These are phyloP conservation scores for Lagorchestes hirsutus DNA, from an alignment of 2,797 vertebrate species.

Conservation along the genomic window DNA sequence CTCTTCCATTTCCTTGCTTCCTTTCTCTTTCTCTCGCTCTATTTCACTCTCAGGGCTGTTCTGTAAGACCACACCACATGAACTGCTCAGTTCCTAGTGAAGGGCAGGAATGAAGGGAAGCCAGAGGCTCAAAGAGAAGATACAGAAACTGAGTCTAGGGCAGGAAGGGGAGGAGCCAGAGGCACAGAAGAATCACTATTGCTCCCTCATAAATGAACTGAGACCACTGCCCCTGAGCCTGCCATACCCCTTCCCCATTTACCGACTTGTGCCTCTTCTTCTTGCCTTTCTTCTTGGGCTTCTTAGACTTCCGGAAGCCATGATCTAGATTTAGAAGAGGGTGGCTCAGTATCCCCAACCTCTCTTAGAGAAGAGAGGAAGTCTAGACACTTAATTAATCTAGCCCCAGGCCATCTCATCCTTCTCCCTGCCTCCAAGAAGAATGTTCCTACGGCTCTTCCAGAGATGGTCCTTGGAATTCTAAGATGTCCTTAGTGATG, in stretches of 20 bases:
- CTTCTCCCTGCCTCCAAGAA: background rate
- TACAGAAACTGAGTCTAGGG: background rate
- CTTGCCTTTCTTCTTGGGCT: constrained; percentile 87
- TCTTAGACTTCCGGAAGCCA: constrained; percentile 85
- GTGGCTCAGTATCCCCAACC: background rate
- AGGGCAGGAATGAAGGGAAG: constrained; percentile 40
- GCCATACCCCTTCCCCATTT: constrained; percentile 67
- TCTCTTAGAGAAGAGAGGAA: background rate
- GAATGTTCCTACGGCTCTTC: background rate
- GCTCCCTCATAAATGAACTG: background rate
- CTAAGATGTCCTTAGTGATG: background rate
- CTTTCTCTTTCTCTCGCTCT: constrained; percentile 82
- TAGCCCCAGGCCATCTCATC: background rate
- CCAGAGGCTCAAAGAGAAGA: background rate
- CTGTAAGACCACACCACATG: constrained; percentile 78
- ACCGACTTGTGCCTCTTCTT: constrained; percentile 87
- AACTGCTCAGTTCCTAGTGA: constrained; percentile 61
- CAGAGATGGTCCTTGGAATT: background rate
- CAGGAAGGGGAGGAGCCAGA: background rate
- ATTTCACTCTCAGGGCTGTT: constrained; percentile 85
- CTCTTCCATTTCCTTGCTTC: constrained; percentile 80
- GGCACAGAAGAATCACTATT: background rate
- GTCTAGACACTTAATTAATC: background rate
- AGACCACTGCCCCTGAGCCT: background rate
- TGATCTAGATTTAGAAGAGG: constrained; percentile 79